Base-by-base conservation (phyloP, 2,113 vertebrate species). In the Gambusia holbrooki region DNA sequence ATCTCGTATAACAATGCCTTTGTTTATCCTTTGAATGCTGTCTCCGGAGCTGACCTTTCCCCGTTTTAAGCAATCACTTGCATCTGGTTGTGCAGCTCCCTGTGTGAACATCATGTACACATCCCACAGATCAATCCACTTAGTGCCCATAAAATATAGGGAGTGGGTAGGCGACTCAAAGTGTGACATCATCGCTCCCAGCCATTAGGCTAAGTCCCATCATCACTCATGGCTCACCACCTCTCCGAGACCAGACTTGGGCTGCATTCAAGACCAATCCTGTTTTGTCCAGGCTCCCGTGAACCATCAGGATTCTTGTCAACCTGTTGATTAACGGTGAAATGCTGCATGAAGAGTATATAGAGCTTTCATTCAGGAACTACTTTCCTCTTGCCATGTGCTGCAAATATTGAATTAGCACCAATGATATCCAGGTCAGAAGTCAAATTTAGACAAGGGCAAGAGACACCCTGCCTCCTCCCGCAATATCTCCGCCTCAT, bases 131-230 rank as follows among this genome's bases (percentile, higher is more conserved):
- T 92, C 91, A 92, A 92, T 92, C 84, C 91, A 91, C 92, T 91
- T 92, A 92, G 89, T 74, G 89, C 27, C 88, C 68, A 81, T 92
- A 86, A 89, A 92, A 91, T 90, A 88, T 85, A 85, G 87, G 81
- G 89, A 91, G 83, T 83, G 88, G 89, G 87, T 77, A 73, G 83
- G 71, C 84, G 82, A 84, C 87, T 93, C 86, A 71, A 51, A 93
- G 90, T 93, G 90, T 93, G 92, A 93, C 92, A 93, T 93, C 92
- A 93, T 82, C 69, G 83, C 65, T 42, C 85, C 84, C 11, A 37
- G 81, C 90, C 88, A 93, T 93, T 93, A 93, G 90, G 89, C 89
- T 90, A 85, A 91, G 91, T 88, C 89, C 91, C 90, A 93, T 89
- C 81, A 51, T 63, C 76, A 80, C 83, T 86, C 80, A 51, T 63